phyloP scores from a whole-genome alignment of 2,113 vertebrate species.

The Amblyopsis rosae region DNA sequence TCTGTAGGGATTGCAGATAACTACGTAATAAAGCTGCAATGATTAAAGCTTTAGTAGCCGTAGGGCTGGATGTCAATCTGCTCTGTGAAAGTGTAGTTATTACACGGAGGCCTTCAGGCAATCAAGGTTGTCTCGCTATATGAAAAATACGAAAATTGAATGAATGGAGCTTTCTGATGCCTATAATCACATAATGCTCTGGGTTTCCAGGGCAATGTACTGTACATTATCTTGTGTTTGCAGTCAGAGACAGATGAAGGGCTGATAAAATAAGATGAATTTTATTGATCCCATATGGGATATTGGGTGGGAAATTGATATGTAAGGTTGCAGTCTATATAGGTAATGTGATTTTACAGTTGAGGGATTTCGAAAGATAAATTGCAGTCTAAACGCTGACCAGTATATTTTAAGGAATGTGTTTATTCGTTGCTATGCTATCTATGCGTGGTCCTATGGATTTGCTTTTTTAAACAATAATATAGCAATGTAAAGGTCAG shows the following conservation, averaged over 20 bases:
- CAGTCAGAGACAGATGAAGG: slow-evolving; percentile 18
- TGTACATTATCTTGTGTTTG: not conserved
- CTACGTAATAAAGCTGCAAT: too few relatives aligned
- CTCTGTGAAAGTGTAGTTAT: not conserved
- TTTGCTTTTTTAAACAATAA: too few relatives aligned
- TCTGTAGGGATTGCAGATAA: too few relatives aligned
- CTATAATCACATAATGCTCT: not conserved
- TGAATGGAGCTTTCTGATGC: not conserved
- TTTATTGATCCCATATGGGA: slow-evolving; percentile 4
- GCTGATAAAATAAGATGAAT: slow-evolving; percentile 12
- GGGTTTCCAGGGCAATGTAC: not conserved
- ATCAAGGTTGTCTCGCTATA: not conserved
- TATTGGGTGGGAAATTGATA: slow-evolving; percentile 11
- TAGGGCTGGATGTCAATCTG: not conserved
- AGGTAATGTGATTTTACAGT: slow-evolving; percentile 16
- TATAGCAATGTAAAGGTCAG: not conserved
- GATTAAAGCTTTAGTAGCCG: too few relatives aligned
- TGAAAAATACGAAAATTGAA: not conserved
- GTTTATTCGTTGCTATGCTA: too few relatives aligned
- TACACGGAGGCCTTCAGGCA: not conserved
- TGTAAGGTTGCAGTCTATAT: slow-evolving; percentile 9
- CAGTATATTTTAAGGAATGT: too few relatives aligned
- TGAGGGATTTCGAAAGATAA: slow-evolving; percentile 10
- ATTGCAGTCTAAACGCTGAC: slow-evolving; percentile 14
- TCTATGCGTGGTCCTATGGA: too few relatives aligned